Percentiles rank a stretch among this genome's conserved stretches.
phyloP scores from a whole-genome alignment of 2,797 vertebrate genomes.

The Gymnothorax javanicus region DNA sequence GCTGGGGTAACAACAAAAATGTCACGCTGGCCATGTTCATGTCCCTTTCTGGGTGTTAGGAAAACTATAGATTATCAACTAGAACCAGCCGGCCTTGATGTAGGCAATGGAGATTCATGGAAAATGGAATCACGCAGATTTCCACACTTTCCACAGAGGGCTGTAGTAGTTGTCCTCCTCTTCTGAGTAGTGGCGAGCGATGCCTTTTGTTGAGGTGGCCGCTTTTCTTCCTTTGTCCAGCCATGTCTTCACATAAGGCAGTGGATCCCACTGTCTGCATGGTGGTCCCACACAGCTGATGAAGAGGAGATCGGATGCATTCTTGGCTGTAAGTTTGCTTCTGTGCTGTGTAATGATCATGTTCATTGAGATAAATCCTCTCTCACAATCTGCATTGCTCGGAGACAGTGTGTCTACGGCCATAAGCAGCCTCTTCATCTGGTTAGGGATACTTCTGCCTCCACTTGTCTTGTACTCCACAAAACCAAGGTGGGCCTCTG shows the following conservation, averaged over 20 bases:
- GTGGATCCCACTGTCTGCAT: neutral
- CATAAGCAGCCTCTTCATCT: constrained; percentile 24
- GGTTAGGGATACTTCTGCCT: constrained; percentile 33
- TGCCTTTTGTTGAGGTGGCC: neutral
- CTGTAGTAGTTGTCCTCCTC: too few species aligned
- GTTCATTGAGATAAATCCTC: constrained; percentile 22
- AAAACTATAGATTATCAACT: too few species aligned
- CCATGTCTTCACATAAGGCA: constrained; percentile 27
- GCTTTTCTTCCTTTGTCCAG: constrained; percentile 27
- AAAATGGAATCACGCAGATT: too few species aligned
- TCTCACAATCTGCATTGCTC: constrained; percentile 25
- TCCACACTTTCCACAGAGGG: too few species aligned
- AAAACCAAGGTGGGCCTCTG: constrained; percentile 31
- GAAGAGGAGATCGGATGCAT: constrained; percentile 26
- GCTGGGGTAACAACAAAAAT: too few species aligned
- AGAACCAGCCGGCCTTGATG: too few species aligned
- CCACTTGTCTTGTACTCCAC: constrained; percentile 29
- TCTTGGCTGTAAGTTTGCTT: constrained; percentile 23
- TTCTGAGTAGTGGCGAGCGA: too few species aligned
- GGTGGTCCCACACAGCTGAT: constrained; percentile 21
- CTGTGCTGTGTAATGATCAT: constrained; percentile 22
- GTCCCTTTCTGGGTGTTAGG: too few species aligned
- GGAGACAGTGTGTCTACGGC: constrained; percentile 8
- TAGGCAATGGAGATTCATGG: too few species aligned
- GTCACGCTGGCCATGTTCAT: too few species aligned